Evolutionary conservation across 2,113 vertebrate species (phyloP).

Genomic region (Carassius auratus): DNA sequence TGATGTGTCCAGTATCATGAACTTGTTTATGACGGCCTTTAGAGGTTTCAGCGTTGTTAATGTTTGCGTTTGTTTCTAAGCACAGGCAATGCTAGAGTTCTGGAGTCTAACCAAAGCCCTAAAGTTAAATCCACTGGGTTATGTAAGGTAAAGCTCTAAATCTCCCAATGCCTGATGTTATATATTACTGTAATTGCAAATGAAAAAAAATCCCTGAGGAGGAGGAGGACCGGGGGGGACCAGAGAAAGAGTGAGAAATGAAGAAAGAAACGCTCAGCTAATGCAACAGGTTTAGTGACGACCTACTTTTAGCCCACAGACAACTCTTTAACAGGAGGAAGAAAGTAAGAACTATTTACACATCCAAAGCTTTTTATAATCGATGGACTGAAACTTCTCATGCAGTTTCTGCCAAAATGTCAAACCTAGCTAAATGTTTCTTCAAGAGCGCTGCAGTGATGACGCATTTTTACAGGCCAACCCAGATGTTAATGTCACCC

Average conservation of each 20-base stretch:
- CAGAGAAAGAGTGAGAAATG: slow-evolving; percentile 49
- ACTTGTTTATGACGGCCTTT: slow-evolving; percentile 64
- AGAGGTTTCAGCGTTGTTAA: slow-evolving; percentile 74
- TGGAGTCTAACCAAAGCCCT: slow-evolving; percentile 73
- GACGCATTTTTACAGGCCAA: not conserved
- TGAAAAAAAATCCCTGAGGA: slow-evolving; percentile 58
- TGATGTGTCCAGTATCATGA: not conserved
- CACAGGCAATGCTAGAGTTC: slow-evolving; percentile 59
- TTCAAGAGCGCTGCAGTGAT: not conserved
- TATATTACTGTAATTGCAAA: slow-evolving; percentile 82
- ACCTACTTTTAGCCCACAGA: slow-evolving; percentile 42
- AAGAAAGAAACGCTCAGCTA: slow-evolving; percentile 43
- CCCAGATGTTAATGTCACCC: not conserved
- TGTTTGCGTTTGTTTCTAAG: slow-evolving; percentile 46
- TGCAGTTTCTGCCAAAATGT: not conserved
- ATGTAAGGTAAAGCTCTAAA: slow-evolving; percentile 82
- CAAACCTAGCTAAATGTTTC: not conserved
- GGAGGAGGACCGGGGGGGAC: slow-evolving; percentile 38
- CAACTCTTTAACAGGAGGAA: not conserved
- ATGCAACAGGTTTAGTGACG: slow-evolving; percentile 51
- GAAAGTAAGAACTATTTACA: not conserved
- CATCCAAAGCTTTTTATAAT: not conserved
- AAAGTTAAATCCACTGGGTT: slow-evolving; percentile 77
- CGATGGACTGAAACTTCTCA: not conserved
- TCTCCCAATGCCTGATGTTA: slow-evolving; percentile 79